phyloP scores from a whole-genome alignment of 2,797 vertebrate genomes.

The Etheostoma perlongum region DNA sequence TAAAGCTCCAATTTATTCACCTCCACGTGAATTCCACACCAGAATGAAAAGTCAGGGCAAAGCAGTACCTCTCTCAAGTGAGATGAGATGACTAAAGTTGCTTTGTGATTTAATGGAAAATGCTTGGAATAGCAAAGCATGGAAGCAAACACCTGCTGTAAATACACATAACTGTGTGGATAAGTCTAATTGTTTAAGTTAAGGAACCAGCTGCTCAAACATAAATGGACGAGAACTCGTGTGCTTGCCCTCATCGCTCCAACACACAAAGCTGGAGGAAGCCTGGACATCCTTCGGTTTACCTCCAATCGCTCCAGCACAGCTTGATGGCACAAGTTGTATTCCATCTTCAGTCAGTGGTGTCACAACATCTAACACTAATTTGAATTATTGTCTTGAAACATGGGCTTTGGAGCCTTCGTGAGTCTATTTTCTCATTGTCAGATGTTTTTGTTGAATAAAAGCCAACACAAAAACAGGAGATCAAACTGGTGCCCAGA shows the following conservation, averaged over 20 bases:
- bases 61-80: background rate
- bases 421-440: conserved; percentile 6
- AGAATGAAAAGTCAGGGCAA: conserved; percentile 31
- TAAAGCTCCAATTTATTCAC: conserved; percentile 49
- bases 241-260: background rate
- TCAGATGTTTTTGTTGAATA: conserved; percentile 37
- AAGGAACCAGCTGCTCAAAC: conserved; percentile 21
- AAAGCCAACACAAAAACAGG: conserved; percentile 40
- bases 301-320: conserved; percentile 4
- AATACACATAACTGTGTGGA: background rate
- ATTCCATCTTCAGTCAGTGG: background rate
- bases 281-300: background rate
- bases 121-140: background rate
- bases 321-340: background rate
- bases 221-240: background rate
- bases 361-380: conserved; percentile 1
- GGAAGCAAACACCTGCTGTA: background rate
- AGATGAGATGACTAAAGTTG: background rate
- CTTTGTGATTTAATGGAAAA: conserved; percentile 17
- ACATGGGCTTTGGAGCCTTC: conserved; percentile 6
- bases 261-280: background rate
- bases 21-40: conserved; percentile 41
- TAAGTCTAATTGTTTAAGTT: background rate
- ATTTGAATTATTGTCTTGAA: conserved; percentile 20
- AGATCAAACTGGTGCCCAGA: conserved; percentile 59